These are phyloP conservation scores for Bombus huntii DNA, from an alignment of 1,140 invertebrate species.

Conservation along the genomic window DNA sequence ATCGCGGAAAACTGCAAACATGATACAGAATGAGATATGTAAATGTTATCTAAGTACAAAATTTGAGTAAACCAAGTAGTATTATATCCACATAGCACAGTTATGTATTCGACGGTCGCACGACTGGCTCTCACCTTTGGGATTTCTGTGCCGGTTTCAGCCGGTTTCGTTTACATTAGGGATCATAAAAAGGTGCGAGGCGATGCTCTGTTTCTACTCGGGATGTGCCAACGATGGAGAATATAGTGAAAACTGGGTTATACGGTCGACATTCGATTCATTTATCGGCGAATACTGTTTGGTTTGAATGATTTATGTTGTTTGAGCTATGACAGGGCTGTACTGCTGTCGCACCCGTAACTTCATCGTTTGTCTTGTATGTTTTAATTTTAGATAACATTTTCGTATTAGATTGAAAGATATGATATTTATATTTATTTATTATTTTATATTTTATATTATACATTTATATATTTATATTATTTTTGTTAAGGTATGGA, in stretches of 20 bases:
- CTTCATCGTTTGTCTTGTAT: not conserved
- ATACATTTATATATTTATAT: no score
- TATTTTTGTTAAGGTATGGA: no score
- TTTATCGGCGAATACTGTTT: not conserved
- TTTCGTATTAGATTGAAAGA: no score
- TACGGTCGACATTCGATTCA: not conserved
- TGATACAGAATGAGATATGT: not conserved
- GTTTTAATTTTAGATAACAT: not conserved
- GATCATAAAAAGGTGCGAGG: constrained; percentile 22
- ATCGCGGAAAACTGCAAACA: not conserved
- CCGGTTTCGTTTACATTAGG: constrained; percentile 41
- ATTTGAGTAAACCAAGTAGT: constrained; percentile 32
- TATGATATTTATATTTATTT: no score
- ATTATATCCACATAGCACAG: constrained; percentile 18
- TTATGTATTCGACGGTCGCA: constrained; percentile 37
- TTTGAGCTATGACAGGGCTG: not conserved
- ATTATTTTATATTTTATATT: no score
- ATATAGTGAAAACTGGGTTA: not conserved
- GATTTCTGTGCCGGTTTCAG: constrained; percentile 24
- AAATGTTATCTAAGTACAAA: constrained; percentile 1
- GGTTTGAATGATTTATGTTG: no score
- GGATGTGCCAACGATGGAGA: no score
- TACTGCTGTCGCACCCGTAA: no score
- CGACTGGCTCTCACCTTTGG: constrained; percentile 14
- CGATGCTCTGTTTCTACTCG: not conserved